Percentiles rank a stretch among this genome's conserved stretches.
Conservation (phyloP, 2,888 invertebrate species). For the Troides oblongomaculatus region DNA sequence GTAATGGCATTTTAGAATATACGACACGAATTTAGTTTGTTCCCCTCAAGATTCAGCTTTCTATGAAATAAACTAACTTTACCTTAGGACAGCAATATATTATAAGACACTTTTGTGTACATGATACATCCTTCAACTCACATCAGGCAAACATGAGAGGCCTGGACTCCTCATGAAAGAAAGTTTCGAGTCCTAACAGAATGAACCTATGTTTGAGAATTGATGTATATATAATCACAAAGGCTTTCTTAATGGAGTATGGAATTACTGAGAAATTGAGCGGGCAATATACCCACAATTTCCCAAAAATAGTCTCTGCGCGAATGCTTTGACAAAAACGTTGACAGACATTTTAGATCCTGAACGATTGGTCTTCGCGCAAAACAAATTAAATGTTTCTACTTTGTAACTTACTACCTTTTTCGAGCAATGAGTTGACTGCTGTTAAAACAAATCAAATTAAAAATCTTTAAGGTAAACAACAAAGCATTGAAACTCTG, state of each 20-base stretch:
- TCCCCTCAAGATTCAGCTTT: too few species aligned
- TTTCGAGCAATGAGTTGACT: not conserved
- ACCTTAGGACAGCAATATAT: not conserved
- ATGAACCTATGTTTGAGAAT: too few species aligned
- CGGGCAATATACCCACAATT: not conserved
- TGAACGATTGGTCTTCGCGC: conserved; percentile 7
- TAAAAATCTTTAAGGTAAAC: not conserved
- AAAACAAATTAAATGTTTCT: conserved; percentile 18
- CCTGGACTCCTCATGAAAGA: too few species aligned
- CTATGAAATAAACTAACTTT: too few species aligned
- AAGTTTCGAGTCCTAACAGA: too few species aligned
- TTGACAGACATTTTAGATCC: conserved; percentile 5
- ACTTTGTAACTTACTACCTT: conserved; percentile 14
- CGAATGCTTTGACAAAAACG: conserved; percentile 1
- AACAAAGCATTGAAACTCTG: too few species aligned
- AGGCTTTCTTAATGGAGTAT: not conserved
- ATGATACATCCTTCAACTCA: too few species aligned
- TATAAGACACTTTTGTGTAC: not conserved
- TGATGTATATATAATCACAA: too few species aligned
- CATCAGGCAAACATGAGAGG: too few species aligned
- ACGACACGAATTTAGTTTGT: too few species aligned
- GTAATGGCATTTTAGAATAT: too few species aligned
- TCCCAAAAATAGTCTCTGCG: not conserved
- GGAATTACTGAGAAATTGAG: not conserved
- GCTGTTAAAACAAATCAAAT: conserved; percentile 18